phyloP scores from a whole-genome alignment of 1,140 invertebrate genomes.

The Chelonus insularis region DNA sequence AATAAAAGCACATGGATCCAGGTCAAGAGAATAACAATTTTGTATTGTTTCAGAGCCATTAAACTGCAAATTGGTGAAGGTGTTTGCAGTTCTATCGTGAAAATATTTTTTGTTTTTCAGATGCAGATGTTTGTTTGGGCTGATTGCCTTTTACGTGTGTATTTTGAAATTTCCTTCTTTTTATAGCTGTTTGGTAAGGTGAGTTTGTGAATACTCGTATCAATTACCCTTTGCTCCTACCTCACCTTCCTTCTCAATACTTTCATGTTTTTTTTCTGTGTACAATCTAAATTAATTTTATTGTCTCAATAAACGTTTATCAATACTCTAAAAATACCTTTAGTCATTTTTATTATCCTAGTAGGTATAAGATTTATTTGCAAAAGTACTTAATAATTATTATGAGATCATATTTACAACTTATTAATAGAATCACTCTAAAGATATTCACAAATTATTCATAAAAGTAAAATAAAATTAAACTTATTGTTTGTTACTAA shows the following conservation, averaged over 20 bases:
- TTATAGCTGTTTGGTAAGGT: slow-evolving; percentile 15
- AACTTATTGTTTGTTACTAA: slow-evolving; percentile 33
- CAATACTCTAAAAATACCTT: too few species aligned
- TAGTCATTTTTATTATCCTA: too few species aligned
- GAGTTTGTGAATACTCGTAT: slow-evolving; percentile 9
- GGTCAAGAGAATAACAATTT: slow-evolving; percentile 25
- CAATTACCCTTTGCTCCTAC: slow-evolving; percentile 3
- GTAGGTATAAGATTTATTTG: too few species aligned
- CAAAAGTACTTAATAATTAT: too few species aligned
- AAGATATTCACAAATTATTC: too few species aligned
- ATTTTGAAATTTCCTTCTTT: slow-evolving; percentile 12
- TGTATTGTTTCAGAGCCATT: slow-evolving; percentile 34
- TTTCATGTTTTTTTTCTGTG: slow-evolving; percentile 6
- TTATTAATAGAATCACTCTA: too few species aligned
- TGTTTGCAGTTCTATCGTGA: slow-evolving; percentile 16
- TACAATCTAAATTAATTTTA: slow-evolving; percentile 1
- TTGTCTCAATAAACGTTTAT: slow-evolving; percentile 18
- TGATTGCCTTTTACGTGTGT: background rate
- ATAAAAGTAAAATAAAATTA: too few species aligned
- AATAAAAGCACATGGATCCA: too few species aligned
- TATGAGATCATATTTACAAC: too few species aligned
- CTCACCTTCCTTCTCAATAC: background rate
- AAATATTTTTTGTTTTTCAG: slow-evolving; percentile 30
- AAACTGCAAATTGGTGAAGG: background rate
- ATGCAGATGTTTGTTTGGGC: too few species aligned